Conservation (phyloP, 2,888 invertebrate genomes). For the Diadegma fenestrale region DNA sequence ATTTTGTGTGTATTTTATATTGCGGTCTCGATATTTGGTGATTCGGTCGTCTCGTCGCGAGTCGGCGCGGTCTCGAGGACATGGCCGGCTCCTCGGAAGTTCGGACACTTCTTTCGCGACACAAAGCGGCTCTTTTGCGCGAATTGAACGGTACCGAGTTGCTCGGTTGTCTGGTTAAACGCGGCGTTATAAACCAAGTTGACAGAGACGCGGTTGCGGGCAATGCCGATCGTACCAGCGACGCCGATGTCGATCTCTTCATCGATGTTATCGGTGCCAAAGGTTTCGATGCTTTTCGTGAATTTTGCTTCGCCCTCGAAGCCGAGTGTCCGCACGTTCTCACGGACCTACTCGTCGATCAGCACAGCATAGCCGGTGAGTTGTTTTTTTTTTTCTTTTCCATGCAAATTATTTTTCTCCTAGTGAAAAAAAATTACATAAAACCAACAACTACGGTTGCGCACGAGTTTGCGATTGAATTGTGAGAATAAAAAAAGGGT, state of each 20-base stretch:
- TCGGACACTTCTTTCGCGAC: constrained; percentile 88
- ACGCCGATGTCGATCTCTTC: constrained; percentile 79
- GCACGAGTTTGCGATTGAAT: too few relatives aligned
- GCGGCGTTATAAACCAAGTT: constrained; percentile 88
- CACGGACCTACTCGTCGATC: constrained; percentile 79
- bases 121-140: constrained; percentile 88
- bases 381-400: too few relatives aligned
- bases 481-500: constrained; percentile 47
- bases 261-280: constrained; percentile 79
- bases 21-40: too few relatives aligned
- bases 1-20: too few relatives aligned
- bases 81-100: constrained; percentile 87
- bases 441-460: too few relatives aligned
- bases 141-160: constrained; percentile 88
- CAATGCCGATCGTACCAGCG: constrained; percentile 74
- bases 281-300: constrained; percentile 80
- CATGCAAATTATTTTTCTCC: too few relatives aligned
- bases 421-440: too few relatives aligned
- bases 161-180: constrained; percentile 88
- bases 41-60: too few relatives aligned
- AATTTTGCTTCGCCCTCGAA: constrained; percentile 80
- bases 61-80: constrained; percentile 57
- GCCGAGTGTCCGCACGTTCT: constrained; percentile 80
- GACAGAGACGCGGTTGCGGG: constrained; percentile 86
- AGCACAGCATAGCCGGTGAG: constrained; percentile 78